These are phyloP conservation scores for Macrotrachela quadricornifera DNA, from an alignment of 1,140 invertebrate species.

Conservation along the genomic window DNA sequence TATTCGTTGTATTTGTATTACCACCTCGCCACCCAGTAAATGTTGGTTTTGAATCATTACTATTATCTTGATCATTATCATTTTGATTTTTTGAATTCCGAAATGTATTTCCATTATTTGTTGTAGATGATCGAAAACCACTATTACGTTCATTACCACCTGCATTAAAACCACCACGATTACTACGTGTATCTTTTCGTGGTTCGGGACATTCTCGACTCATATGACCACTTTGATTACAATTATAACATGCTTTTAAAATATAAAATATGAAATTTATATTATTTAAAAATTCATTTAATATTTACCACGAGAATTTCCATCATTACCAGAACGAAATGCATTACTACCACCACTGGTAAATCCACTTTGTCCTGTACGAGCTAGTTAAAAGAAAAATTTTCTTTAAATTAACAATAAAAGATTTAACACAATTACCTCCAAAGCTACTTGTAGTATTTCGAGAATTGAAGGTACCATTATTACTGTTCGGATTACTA, in stretches of 20 bases:
- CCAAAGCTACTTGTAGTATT: too few relatives aligned
- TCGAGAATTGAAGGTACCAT: too few relatives aligned
- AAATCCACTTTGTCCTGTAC: too few relatives aligned
- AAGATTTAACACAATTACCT: too few relatives aligned
- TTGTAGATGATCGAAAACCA: background rate
- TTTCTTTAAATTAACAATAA: too few relatives aligned
- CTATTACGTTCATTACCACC: background rate
- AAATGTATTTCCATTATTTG: constrained; percentile 9
- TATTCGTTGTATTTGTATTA: background rate
- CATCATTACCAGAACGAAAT: too few relatives aligned
- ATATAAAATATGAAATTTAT: too few relatives aligned
- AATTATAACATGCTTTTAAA: constrained; percentile 45
- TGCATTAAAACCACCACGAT: background rate
- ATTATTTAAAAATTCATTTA: too few relatives aligned
- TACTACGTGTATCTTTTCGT: background rate
- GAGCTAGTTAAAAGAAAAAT: too few relatives aligned
- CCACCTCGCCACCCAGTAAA: background rate
- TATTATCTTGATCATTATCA: background rate
- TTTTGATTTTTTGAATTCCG: constrained; percentile 12
- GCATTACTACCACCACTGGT: too few relatives aligned
- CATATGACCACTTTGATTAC: constrained; percentile 66
- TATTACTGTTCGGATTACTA: too few relatives aligned
- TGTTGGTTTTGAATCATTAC: background rate
- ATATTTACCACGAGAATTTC: too few relatives aligned
- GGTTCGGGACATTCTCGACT: constrained; percentile 51